Conservation (phyloP, 2,888 invertebrate species). For the Chymomyza procnemis region DNA sequence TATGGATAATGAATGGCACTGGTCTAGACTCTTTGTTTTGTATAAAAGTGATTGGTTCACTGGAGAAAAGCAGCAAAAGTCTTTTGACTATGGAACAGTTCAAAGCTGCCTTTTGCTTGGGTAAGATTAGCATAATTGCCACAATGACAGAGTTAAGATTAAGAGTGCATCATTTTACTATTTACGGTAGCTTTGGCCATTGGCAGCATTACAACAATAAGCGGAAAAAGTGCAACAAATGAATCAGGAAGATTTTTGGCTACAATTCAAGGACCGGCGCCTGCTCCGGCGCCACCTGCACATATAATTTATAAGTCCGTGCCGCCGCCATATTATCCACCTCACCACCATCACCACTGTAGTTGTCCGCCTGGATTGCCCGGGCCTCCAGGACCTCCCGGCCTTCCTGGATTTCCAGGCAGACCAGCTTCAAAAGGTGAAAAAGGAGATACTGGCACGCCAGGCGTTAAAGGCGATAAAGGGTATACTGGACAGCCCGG, state of each 20-base stretch:
- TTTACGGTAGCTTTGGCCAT: not conserved
- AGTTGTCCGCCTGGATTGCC: slow-evolving; percentile 37
- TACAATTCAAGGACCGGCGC: not conserved
- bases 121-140: slow-evolving; percentile 39
- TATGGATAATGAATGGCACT: not conserved
- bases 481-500: slow-evolving; percentile 12
- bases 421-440: slow-evolving; percentile 29
- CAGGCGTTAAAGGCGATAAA: not conserved
- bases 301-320: slow-evolving; percentile 13
- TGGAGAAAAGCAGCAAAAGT: slow-evolving; percentile 38
- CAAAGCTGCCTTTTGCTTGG: slow-evolving; percentile 39
- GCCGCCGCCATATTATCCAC: slow-evolving; percentile 11
- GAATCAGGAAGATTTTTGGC: slow-evolving; percentile 10
- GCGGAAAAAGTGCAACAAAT: not conserved
- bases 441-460: slow-evolving; percentile 8
- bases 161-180: not conserved
- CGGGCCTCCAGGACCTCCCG: slow-evolving; percentile 26
- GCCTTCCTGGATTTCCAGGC: slow-evolving; percentile 21
- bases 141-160: not conserved
- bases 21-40: slow-evolving; percentile 9
- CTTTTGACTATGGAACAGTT: slow-evolving; percentile 46
- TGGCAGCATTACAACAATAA: not conserved
- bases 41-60: slow-evolving; percentile 52
- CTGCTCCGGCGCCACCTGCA: slow-evolving; percentile 4
- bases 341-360: slow-evolving; percentile 15